A percentile compares a stretch with the other conserved stretches of the same genome.
Evolutionary conservation across 2,113 vertebrate genomes (phyloP).

Genomic region (Cygnus atratus): DNA sequence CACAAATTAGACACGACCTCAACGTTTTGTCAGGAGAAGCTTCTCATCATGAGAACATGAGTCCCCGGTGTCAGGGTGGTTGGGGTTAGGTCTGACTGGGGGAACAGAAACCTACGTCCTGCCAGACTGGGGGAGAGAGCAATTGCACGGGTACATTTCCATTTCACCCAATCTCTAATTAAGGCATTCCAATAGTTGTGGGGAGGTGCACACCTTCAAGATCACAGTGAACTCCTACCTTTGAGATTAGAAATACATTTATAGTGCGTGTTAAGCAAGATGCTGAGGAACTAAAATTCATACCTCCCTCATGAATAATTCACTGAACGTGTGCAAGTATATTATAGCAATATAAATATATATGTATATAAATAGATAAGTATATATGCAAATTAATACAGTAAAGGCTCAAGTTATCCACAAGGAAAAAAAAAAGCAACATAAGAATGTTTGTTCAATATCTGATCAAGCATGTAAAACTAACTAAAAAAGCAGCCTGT

Average conservation of each 20-base stretch:
- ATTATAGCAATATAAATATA: not conserved
- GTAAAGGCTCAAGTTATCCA: not conserved
- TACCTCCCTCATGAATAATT: constrained; percentile 31
- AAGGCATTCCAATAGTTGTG: rapidly evolving
- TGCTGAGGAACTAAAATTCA: constrained; percentile 31
- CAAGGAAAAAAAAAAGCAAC: not conserved
- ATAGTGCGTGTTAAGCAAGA: not conserved
- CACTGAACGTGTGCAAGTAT: not conserved
- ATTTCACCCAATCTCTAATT: rapidly evolving
- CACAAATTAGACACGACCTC: not conserved
- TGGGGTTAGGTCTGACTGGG: too few relatives aligned
- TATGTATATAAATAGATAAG: not conserved
- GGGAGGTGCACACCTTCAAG: not conserved
- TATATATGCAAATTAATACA: not conserved
- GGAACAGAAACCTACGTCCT: rapidly evolving
- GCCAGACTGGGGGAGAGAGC: not conserved
- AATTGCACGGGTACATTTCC: rapidly evolving
- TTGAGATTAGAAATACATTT: not conserved
- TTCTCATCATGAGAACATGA: not conserved
- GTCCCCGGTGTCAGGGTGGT: not conserved
- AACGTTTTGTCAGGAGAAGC: not conserved
- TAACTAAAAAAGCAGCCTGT: not conserved
- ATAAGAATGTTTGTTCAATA: not conserved
- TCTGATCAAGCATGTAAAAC: rapidly evolving
- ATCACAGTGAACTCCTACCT: rapidly evolving